Evolutionary conservation across 2,113 vertebrate species (phyloP).

Genomic region (Amphiprion percula): DNA sequence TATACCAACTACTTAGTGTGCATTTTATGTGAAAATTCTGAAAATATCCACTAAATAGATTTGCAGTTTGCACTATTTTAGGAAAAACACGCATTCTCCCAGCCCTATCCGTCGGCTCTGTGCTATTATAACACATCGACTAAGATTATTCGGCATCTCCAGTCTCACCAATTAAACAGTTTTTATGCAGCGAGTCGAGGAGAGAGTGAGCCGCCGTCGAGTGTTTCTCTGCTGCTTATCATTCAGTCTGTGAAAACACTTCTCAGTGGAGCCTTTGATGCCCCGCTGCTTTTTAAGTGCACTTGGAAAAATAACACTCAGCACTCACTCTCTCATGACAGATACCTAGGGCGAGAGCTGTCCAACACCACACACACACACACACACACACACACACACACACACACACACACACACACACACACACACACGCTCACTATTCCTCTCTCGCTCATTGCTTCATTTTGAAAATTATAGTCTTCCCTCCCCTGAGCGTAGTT

Average conservation of each 20-base stretch:
- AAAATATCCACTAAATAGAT: no score
- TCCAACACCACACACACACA: neutral
- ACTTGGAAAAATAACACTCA: conserved; percentile 70
- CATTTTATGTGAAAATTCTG: neutral
- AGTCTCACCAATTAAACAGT: neutral
- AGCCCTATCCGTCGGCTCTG: neutral
- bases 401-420: conserved; percentile 1
- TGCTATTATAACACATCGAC: neutral
- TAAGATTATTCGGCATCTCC: neutral
- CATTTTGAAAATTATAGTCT: conserved; percentile 39
- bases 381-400: neutral
- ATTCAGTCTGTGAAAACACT: conserved; percentile 62
- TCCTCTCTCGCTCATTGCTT: conserved; percentile 19
- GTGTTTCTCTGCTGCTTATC: conserved; percentile 63
- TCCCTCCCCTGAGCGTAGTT: neutral
- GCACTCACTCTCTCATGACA: conserved; percentile 58
- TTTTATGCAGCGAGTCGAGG: conserved; percentile 11
- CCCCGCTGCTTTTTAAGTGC: conserved; percentile 65
- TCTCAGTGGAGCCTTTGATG: conserved; percentile 62
- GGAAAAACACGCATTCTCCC: no score
- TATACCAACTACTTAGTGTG: no score
- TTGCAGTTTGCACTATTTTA: no score
- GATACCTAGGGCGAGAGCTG: conserved; percentile 50
- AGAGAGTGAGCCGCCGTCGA: conserved; percentile 13
- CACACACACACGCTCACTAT: conserved; percentile 17